Percentiles rank a stretch among this genome's conserved stretches.
These are phyloP conservation scores for Acronicta alni DNA, from an alignment of 2,888 invertebrate genomes.

Conservation along the genomic window DNA sequence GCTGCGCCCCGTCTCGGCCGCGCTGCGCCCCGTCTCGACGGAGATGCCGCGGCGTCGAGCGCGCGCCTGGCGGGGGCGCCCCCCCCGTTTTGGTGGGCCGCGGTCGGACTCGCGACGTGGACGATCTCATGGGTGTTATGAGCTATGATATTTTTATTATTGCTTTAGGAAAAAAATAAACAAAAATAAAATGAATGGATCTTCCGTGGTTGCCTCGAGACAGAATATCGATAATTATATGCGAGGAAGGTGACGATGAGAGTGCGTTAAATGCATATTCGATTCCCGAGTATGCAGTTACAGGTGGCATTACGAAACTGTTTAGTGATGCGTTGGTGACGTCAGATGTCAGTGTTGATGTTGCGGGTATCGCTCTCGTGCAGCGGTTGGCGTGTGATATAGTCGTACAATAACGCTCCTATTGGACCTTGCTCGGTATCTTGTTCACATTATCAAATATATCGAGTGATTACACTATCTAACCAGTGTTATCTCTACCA, in stretches of 20 bases:
- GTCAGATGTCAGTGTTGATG: constrained; percentile 4
- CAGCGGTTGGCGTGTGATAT: not conserved
- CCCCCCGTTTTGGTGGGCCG: too few relatives aligned
- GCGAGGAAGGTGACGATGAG: constrained; percentile 33
- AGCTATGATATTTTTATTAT: constrained; percentile 26
- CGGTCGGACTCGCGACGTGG: constrained; percentile 3
- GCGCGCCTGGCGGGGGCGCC: too few relatives aligned
- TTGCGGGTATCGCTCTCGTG: not conserved
- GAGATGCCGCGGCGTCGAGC: too few relatives aligned
- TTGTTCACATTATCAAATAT: constrained; percentile 47
- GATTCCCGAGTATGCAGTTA: constrained; percentile 14
- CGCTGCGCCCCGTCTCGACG: too few relatives aligned
- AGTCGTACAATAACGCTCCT: constrained; percentile 17
- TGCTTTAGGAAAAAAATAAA: constrained; percentile 20
- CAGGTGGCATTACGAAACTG: constrained; percentile 24
- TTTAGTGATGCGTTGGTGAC: constrained; percentile 14
- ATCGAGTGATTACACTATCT: constrained; percentile 45
- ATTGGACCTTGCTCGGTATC: constrained; percentile 37
- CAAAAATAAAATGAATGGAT: constrained; percentile 26
- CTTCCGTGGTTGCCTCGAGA: constrained; percentile 37
- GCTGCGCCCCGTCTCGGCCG: too few relatives aligned
- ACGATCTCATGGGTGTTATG: constrained; percentile 25
- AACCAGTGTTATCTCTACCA: constrained; percentile 39
- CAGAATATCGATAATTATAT: constrained; percentile 33
- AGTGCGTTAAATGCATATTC: constrained; percentile 24